Base-by-base conservation (phyloP, 2,113 vertebrate species). In the Athene cunicularia region DNA sequence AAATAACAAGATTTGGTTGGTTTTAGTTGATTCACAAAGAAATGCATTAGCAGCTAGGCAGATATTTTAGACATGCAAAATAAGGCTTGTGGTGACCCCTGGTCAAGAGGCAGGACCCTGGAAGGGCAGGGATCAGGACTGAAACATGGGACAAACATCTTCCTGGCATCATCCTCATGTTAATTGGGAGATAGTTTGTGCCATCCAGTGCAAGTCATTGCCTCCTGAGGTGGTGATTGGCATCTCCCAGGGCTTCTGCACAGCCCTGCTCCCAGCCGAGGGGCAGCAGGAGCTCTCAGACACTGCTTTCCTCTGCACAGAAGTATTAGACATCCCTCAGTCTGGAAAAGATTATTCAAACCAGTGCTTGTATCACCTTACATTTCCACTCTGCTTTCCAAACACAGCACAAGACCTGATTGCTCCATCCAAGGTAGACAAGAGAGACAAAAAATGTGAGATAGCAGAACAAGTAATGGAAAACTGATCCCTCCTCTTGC, bases 331-430 rank as follows among this genome's bases (percentile, higher is more conserved):
- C 35, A 92, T 49, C 47, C 6, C 56, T 92, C 50, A 67, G n/a
- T 24, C 82, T 92, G 96, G 90, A 94, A 95, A 86, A 59, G 37
- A 93, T 97, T 91, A 95, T 60, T 68, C 19, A 45, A 84, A 81
- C 26, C 80, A 85, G 33, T 16, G 43, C 64, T 74, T 55, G 21
- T 90, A 95, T 95, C 94, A 84, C 64, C 68, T 92, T 93, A 95
- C 88, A 50, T 91, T 96, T 95, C 96, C 91, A 81, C 80, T 92
- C 64, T 62, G 59, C 88, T 68, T 96, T 97, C 95, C 92, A 95
- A 96, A 93, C 74, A 75, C 30, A 91, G 81, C 74, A 64, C 60
- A 90, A 84, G 80, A 56, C 0, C 1, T 20, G 39, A 90, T 93
- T 95, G 76, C 80, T 80, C 52, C 27, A 68, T 93, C 95, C 76